phyloP scores from a whole-genome alignment of 2,113 vertebrate species.

The Trogon melanurus region DNA sequence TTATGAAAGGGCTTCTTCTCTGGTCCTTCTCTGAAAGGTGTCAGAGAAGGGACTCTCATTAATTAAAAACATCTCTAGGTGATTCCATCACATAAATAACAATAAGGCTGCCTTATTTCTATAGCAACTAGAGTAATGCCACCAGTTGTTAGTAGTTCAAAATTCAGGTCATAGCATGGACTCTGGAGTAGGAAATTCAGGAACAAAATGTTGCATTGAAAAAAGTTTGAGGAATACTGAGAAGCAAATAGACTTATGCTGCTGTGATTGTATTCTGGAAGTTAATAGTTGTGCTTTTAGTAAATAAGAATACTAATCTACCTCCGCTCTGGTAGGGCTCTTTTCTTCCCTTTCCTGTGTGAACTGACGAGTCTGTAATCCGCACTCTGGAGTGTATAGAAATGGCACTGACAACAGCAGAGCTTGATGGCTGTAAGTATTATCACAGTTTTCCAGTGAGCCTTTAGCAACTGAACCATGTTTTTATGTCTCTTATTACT shows the following conservation, averaged over 20 bases:
- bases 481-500: neutral
- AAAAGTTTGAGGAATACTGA: neutral
- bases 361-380: neutral
- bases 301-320: neutral
- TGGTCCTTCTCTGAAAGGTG: neutral
- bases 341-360: neutral
- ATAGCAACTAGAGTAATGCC: neutral
- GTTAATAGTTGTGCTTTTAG: neutral
- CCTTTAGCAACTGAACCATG: neutral
- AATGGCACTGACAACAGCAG: neutral
- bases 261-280: neutral
- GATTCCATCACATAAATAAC: neutral
- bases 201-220: neutral
- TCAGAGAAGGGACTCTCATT: neutral
- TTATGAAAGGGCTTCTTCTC: neutral
- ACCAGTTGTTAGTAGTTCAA: neutral
- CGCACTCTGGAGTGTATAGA: neutral
- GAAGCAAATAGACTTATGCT: neutral
- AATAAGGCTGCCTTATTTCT: neutral
- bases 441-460: neutral
- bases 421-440: neutral
- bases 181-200: neutral
- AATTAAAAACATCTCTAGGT: constrained; percentile 6
- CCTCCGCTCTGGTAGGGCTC: neutral
- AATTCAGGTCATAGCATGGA: neutral